Evolutionary conservation across 2,797 vertebrate genomes (phyloP).

Genomic region (Pristis pectinata): DNA sequence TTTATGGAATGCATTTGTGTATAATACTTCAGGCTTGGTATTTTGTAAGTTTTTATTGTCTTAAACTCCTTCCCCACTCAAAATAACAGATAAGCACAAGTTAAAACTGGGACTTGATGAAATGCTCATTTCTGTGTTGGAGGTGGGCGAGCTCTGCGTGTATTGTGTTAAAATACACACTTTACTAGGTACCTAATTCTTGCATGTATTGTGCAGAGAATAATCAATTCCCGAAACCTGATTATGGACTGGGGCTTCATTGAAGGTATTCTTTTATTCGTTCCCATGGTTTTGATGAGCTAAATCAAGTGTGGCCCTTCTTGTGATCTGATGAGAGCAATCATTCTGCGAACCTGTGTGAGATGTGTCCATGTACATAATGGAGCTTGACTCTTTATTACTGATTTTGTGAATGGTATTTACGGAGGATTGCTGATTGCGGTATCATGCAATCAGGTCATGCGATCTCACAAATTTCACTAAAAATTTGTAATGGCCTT

Average conservation of each 20-base stretch:
- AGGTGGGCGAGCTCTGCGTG: background rate
- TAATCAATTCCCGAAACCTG: background rate
- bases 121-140: background rate
- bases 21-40: background rate
- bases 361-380: no score
- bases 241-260: background rate
- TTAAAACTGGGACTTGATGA: background rate
- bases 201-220: background rate
- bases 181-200: background rate
- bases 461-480: no score
- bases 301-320: no score
- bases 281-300: background rate
- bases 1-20: background rate
- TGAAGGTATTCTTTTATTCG: background rate
- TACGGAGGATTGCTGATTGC: no score
- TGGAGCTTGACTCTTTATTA: no score
- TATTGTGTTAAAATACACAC: background rate
- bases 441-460: no score
- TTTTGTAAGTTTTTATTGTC: background rate
- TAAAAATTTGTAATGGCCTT: no score
- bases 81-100: no score
- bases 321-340: no score
- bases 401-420: no score
- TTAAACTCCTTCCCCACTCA: no score
- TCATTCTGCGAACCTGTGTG: no score